Evolutionary conservation across 1,140 invertebrate species (phyloP).

Genomic region (Pachypsylla venusta): DNA sequence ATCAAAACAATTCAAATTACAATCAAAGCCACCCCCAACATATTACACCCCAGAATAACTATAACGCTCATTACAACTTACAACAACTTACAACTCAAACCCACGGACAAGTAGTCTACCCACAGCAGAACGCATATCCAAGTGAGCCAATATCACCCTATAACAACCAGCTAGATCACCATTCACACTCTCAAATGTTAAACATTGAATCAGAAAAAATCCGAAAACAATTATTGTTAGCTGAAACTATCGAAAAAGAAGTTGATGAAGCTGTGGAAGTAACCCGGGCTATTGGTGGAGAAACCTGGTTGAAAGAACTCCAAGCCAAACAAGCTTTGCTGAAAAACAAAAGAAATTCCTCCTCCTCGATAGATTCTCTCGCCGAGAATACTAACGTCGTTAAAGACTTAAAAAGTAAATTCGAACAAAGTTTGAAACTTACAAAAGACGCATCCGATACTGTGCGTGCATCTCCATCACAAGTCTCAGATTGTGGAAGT

Average conservation of each 20-base stretch:
- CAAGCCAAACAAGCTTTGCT: constrained; percentile 51
- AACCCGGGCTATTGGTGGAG: constrained; percentile 29
- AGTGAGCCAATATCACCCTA: neutral
- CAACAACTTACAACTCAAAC: neutral
- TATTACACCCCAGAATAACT: neutral
- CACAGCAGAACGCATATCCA: neutral
- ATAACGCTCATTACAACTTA: neutral
- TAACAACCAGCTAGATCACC: too few species aligned
- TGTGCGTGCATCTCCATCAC: constrained; percentile 5
- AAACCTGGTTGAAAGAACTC: constrained; percentile 58
- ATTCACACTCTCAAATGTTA: too few species aligned
- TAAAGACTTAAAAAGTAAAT: constrained; percentile 64
- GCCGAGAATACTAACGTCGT: constrained; percentile 32
- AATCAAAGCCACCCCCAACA: neutral
- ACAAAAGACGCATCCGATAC: neutral
- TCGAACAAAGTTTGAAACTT: constrained; percentile 46
- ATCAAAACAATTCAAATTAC: constrained; percentile 5
- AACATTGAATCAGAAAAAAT: neutral
- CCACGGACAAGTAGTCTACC: neutral
- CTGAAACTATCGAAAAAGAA: constrained; percentile 18
- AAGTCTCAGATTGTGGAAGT: neutral
- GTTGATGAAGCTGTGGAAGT: constrained; percentile 29
- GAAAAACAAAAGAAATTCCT: constrained; percentile 15
- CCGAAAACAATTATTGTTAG: constrained; percentile 12
- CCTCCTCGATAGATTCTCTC: neutral